Percentiles rank a stretch among this genome's conserved stretches.
These are phyloP conservation scores for Montipora sp. DNA, from an alignment of 64 coral and sea anemone genomes.

Conservation along the genomic window DNA sequence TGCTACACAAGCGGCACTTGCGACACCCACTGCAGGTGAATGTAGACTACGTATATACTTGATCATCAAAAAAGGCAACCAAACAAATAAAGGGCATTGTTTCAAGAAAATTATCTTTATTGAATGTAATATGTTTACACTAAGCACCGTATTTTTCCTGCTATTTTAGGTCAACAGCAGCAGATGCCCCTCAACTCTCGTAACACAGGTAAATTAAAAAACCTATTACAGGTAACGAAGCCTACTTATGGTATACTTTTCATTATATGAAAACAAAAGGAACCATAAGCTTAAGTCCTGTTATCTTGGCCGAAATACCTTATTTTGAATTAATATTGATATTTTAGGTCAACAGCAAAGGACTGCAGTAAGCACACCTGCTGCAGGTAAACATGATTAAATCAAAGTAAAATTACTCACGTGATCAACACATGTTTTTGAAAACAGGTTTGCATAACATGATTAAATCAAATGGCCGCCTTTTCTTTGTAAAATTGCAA, in stretches of 20 bases:
- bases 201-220: conserved; percentile 28
- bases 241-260: not conserved
- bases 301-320: not conserved
- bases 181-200: not conserved
- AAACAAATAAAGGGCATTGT: not conserved
- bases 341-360: conserved; percentile 15
- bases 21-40: not conserved
- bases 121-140: conserved; percentile 16
- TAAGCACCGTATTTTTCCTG: conserved; percentile 1
- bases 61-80: not conserved
- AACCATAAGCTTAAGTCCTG: not conserved
- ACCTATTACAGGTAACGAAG: not conserved
- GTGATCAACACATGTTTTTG: too few relatives aligned
- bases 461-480: too few relatives aligned
- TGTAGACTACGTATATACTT: not conserved
- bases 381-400: too few relatives aligned
- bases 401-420: too few relatives aligned
- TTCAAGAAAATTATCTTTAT: not conserved
- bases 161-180: conserved; percentile 27
- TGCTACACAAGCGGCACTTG: conserved; percentile 2
- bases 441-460: too few relatives aligned
- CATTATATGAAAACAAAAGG: not conserved
- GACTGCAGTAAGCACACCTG: not conserved
- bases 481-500: not conserved
- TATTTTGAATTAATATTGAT: not conserved